Percentiles rank a stretch among this genome's conserved stretches.
Conservation (phyloP, 2,888 invertebrate genomes). For the Eulithis testata region DNA sequence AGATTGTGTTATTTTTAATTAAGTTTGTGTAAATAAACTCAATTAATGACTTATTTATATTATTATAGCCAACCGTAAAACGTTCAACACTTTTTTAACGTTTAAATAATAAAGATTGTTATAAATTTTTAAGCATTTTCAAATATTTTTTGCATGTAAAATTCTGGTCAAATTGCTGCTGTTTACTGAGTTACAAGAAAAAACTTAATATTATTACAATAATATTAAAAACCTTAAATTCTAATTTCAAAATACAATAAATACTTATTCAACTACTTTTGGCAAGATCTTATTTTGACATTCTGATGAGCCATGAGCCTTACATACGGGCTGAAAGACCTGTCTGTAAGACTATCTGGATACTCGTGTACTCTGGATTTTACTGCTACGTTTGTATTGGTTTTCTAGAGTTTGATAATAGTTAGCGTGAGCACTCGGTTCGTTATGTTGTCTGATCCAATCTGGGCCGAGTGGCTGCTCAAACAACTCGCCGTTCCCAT, state of each 20-base stretch:
- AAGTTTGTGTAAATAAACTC: slow-evolving; percentile 15
- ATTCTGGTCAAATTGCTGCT: no score
- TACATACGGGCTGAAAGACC: background rate
- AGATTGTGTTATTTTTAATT: slow-evolving; percentile 15
- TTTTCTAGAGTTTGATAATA: slow-evolving; percentile 15
- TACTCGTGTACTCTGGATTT: slow-evolving; percentile 1
- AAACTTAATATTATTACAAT: background rate
- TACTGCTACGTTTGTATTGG: slow-evolving; percentile 24
- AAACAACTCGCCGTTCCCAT: slow-evolving; percentile 38
- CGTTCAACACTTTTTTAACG: slow-evolving; percentile 12
- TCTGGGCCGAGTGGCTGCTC: slow-evolving; percentile 44
- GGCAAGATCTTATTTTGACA: slow-evolving; percentile 27
- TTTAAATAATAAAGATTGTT: slow-evolving; percentile 21
- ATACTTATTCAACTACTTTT: slow-evolving; percentile 22
- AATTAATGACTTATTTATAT: slow-evolving; percentile 1
- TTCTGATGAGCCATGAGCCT: background rate
- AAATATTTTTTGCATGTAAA: no score
- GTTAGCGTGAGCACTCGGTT: slow-evolving; percentile 17
- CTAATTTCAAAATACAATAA: background rate
- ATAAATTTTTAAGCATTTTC: background rate
- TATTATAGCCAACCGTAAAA: slow-evolving; percentile 12
- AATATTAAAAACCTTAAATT: background rate
- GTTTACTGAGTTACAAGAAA: no score
- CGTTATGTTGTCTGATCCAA: slow-evolving; percentile 49
- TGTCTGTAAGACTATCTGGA: background rate